These are phyloP conservation scores for Ricordea florida DNA, from an alignment of 92 coral and sea anemone genomes.

Conservation along the genomic window DNA sequence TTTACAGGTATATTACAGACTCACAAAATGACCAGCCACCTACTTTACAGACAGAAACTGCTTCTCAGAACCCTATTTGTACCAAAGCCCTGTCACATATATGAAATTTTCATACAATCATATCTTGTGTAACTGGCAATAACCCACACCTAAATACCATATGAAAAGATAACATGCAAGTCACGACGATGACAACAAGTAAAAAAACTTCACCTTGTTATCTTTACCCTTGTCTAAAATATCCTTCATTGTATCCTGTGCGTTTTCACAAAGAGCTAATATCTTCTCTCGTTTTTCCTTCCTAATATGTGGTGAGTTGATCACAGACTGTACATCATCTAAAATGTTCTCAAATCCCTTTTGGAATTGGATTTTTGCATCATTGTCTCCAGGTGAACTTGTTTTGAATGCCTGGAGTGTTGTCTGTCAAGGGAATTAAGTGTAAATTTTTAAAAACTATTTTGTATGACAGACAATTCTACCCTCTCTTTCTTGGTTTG, in stretches of 20 bases:
- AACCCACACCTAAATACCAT: neutral
- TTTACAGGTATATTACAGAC: too few species aligned
- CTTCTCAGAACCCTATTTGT: too few species aligned
- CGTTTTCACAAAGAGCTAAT: conserved; percentile 94
- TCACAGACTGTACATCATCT: conserved; percentile 80
- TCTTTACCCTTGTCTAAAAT: conserved; percentile 76
- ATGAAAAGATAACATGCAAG: neutral
- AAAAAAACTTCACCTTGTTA: conserved; percentile 55
- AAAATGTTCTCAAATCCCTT: conserved; percentile 79
- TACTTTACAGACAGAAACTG: too few species aligned
- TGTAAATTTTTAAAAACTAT: neutral
- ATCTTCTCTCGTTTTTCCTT: conserved; percentile 90
- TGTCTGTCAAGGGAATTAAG: conserved; percentile 25
- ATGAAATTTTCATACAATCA: neutral
- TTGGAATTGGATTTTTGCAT: conserved; percentile 80
- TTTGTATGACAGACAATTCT: too few species aligned
- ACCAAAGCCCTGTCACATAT: too few species aligned
- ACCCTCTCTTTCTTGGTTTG: too few species aligned
- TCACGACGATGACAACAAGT: neutral
- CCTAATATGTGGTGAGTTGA: conserved; percentile 87
- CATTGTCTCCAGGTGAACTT: conserved; percentile 80
- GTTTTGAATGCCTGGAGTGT: conserved; percentile 65
- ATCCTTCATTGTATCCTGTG: conserved; percentile 92
- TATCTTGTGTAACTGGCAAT: neutral
- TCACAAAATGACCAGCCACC: too few species aligned